Percentiles rank a stretch among this genome's conserved stretches.
phyloP scores from a whole-genome alignment of 2,888 invertebrate species.

The Drosophila cognata region DNA sequence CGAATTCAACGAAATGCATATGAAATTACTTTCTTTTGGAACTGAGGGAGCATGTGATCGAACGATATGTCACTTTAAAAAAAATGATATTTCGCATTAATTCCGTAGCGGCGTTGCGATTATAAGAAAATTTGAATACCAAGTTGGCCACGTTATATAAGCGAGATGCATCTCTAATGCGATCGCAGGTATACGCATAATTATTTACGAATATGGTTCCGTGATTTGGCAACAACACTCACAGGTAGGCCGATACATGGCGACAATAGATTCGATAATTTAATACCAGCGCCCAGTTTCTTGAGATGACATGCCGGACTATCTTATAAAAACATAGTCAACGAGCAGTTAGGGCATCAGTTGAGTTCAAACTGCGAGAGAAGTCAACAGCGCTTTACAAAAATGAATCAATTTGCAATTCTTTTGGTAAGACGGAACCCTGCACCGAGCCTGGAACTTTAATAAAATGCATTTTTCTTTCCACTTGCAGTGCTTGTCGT shows the following conservation, averaged over 20 bases:
- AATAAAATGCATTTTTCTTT: neutral
- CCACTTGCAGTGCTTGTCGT: conserved; percentile 62
- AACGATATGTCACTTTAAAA: conserved; percentile 49
- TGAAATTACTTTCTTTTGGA: conserved; percentile 70
- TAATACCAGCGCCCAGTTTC: conserved; percentile 57
- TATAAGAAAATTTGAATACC: conserved; percentile 62
- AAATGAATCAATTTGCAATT: conserved; percentile 72
- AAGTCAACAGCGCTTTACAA: conserved; percentile 28
- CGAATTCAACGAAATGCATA: conserved; percentile 45
- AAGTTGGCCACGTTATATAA: conserved; percentile 58
- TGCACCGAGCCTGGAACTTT: neutral
- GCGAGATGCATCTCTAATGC: conserved; percentile 64
- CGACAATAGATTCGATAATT: conserved; percentile 66
- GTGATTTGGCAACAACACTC: conserved; percentile 71
- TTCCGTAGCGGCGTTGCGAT: conserved; percentile 53
- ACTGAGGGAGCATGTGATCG: conserved; percentile 38
- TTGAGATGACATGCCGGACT: conserved; percentile 27
- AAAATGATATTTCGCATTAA: conserved; percentile 75
- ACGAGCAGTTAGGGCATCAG: conserved; percentile 57
- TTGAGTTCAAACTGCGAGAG: conserved; percentile 47
- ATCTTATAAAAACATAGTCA: conserved; percentile 71
- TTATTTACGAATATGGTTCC: conserved; percentile 63
- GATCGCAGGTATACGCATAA: conserved; percentile 5
- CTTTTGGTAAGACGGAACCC: conserved; percentile 66
- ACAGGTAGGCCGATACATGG: conserved; percentile 26